Conservation (phyloP, 1,140 invertebrate genomes). For the Arctopsyche grandis region DNA sequence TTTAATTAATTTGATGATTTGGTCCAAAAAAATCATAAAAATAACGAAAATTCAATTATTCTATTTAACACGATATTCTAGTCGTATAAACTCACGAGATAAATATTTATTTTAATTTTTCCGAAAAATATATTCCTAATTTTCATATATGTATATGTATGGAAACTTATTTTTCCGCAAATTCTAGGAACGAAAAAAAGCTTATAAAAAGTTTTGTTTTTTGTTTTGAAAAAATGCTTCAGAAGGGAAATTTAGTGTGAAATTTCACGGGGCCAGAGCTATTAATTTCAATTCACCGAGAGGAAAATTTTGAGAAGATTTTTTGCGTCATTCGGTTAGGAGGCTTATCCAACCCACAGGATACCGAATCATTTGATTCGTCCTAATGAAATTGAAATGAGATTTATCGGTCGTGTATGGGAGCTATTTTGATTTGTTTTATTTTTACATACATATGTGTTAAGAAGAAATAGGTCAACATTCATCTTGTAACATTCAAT, state of each 20-base stretch:
- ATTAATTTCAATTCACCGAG: not conserved
- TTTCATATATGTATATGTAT: no score
- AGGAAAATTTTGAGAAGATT: not conserved
- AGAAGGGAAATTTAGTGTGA: not conserved
- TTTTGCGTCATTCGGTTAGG: not conserved
- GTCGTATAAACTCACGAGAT: no score
- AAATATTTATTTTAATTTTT: no score
- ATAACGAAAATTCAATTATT: no score
- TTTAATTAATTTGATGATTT: no score
- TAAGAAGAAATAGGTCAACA: not conserved
- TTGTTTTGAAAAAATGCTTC: no score
- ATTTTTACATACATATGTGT: not conserved
- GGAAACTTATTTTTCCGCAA: no score
- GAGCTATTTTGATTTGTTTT: not conserved
- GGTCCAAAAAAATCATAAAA: no score
- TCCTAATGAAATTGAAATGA: constrained; percentile 35
- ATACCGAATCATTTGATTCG: constrained; percentile 38
- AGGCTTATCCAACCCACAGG: constrained; percentile 17
- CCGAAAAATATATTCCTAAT: no score
- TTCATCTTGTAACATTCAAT: not conserved
- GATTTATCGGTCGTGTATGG: constrained; percentile 36
- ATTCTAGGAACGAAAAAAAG: no score
- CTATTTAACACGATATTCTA: no score
- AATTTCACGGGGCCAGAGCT: not conserved
- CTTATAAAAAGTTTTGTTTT: no score